phyloP scores from a whole-genome alignment of 2,113 vertebrate species.

The Triplophysa tibetana region DNA sequence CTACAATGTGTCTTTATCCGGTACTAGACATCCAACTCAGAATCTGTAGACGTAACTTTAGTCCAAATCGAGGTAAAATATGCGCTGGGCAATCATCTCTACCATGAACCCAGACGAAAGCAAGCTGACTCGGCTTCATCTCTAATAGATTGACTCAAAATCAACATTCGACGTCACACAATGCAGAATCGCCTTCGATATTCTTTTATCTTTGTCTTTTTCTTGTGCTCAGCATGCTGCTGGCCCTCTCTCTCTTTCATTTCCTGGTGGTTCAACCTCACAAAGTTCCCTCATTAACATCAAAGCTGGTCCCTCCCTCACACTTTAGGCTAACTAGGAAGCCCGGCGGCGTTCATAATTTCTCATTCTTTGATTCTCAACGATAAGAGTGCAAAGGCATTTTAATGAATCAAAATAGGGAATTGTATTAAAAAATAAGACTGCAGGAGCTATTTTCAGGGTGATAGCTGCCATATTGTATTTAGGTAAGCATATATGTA shows the following conservation, averaged over 20 bases:
- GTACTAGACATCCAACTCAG: not conserved
- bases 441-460: not conserved
- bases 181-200: constrained; percentile 21
- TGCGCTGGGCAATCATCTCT: not conserved
- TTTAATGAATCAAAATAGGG: constrained; percentile 7
- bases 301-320: not conserved
- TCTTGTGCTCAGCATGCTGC: not conserved
- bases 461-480: too few species aligned
- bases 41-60: not conserved
- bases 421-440: constrained; percentile 9
- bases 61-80: not conserved
- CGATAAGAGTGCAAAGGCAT: not conserved
- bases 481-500: too few species aligned
- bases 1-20: not conserved
- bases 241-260: not conserved
- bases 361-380: constrained; percentile 6
- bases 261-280: not conserved
- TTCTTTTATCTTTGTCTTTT: constrained; percentile 23
- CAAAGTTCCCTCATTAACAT: constrained; percentile 37
- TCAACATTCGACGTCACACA: constrained; percentile 4
- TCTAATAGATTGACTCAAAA: constrained; percentile 13
- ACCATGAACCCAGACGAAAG: not conserved
- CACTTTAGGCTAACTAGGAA: constrained; percentile 10
- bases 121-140: not conserved
- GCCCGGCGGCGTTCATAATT: constrained; percentile 19